Percentiles rank a stretch among this genome's conserved stretches.
Evolutionary conservation across 2,113 vertebrate genomes (phyloP).

Genomic region (Leuciscus idus): DNA sequence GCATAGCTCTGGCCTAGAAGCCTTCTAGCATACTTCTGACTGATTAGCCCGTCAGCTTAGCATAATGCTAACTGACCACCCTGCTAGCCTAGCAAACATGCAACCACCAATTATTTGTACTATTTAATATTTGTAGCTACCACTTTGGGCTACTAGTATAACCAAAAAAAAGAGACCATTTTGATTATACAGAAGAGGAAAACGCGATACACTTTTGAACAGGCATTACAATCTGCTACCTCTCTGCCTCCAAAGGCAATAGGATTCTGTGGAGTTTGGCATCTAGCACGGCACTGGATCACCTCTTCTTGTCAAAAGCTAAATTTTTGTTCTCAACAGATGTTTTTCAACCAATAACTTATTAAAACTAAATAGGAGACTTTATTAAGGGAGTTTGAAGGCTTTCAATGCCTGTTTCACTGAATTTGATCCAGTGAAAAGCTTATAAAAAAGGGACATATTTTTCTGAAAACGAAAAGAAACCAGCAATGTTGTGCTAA

Average conservation of each 20-base stretch:
- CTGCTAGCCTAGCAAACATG: not conserved
- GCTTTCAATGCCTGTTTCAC: not conserved
- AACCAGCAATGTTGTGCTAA: not conserved
- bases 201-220: not conserved
- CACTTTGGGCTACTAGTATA: not conserved
- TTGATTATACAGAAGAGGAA: not conserved
- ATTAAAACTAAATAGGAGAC: not conserved
- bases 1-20: too few relatives aligned
- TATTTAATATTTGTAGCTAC: not conserved
- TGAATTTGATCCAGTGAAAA: not conserved
- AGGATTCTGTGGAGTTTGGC: conserved; percentile 37
- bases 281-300: not conserved
- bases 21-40: not conserved
- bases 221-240: not conserved
- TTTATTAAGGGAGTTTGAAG: not conserved
- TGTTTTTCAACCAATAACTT: conserved; percentile 29
- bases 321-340: conserved; percentile 14
- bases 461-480: not conserved
- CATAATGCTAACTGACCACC: not conserved
- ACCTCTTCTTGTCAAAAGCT: conserved; percentile 43
- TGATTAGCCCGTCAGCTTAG: not conserved
- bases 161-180: not conserved
- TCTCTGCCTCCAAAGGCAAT: conserved; percentile 36
- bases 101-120: not conserved
- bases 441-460: not conserved